Evolutionary conservation across 2,888 invertebrate species (phyloP).

Genomic region (Orchestes rusci): DNA sequence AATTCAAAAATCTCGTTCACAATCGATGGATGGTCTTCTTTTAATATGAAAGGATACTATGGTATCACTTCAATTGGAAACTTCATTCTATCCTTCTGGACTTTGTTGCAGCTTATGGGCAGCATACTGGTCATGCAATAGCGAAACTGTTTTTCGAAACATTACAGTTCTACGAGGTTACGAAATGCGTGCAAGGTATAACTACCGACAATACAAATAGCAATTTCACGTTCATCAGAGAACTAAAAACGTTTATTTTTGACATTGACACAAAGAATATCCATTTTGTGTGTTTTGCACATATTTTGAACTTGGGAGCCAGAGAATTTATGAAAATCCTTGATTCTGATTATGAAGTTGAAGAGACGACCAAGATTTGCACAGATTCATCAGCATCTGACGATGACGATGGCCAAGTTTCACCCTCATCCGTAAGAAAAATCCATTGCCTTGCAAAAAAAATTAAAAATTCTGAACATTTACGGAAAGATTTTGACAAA

Average conservation of each 20-base stretch:
- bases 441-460: constrained; percentile 9
- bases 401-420: constrained; percentile 2
- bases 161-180: constrained; percentile 20
- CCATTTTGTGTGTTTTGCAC: constrained; percentile 28
- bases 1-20: constrained; percentile 28
- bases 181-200: constrained; percentile 25
- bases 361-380: constrained; percentile 9
- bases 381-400: constrained; percentile 5
- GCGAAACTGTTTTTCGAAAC: constrained; percentile 25
- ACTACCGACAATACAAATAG: constrained; percentile 24
- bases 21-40: constrained; percentile 30
- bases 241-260: constrained; percentile 15
- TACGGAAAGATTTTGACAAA: not conserved
- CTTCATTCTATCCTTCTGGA: constrained; percentile 22
- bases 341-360: constrained; percentile 8
- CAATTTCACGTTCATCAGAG: constrained; percentile 26
- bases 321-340: constrained; percentile 20
- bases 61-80: constrained; percentile 24
- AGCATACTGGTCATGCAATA: constrained; percentile 28
- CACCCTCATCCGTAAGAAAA: not conserved
- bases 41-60: constrained; percentile 25
- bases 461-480: constrained; percentile 13
- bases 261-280: constrained; percentile 22
- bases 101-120: constrained; percentile 27
- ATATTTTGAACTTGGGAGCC: constrained; percentile 27